These are phyloP conservation scores for Pseudomyrmex pallidus DNA, from an alignment of 1,140 invertebrate genomes.

Conservation along the genomic window DNA sequence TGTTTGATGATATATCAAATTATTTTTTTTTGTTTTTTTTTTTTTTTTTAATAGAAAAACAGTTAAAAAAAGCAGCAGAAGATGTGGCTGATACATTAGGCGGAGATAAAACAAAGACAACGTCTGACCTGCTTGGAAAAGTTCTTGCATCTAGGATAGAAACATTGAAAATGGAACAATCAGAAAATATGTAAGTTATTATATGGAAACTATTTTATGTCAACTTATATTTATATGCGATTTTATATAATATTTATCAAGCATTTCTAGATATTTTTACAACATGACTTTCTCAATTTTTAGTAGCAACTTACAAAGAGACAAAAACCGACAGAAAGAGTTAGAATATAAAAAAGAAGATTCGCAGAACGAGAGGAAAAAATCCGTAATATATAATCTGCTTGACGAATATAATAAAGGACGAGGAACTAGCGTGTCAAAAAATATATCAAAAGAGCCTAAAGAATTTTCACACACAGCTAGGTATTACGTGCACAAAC, in stretches of 20 bases:
- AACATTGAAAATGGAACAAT: conserved; percentile 69
- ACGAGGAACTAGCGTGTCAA: background rate
- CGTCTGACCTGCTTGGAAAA: conserved; percentile 91
- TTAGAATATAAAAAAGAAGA: background rate
- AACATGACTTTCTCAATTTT: conserved; percentile 13
- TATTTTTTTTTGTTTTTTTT: conserved; percentile 36
- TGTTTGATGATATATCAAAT: conserved; percentile 20
- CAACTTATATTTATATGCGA: background rate
- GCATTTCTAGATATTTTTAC: background rate
- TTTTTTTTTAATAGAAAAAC: conserved; percentile 76
- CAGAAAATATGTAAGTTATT: conserved; percentile 28
- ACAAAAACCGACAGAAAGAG: background rate
- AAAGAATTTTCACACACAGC: background rate
- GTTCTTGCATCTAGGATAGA: conserved; percentile 85
- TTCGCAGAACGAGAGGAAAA: background rate
- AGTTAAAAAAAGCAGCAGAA: conserved; percentile 87
- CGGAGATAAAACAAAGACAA: conserved; percentile 88
- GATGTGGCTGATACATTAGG: conserved; percentile 88
- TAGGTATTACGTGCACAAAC: background rate
- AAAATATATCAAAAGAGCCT: background rate
- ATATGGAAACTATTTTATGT: background rate
- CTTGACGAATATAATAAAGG: background rate
- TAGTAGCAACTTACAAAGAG: background rate
- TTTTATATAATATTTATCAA: conserved; percentile 6
- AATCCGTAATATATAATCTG: background rate